Base-by-base conservation (phyloP, 2,113 vertebrate genomes). In the Propithecus coquereli region DNA sequence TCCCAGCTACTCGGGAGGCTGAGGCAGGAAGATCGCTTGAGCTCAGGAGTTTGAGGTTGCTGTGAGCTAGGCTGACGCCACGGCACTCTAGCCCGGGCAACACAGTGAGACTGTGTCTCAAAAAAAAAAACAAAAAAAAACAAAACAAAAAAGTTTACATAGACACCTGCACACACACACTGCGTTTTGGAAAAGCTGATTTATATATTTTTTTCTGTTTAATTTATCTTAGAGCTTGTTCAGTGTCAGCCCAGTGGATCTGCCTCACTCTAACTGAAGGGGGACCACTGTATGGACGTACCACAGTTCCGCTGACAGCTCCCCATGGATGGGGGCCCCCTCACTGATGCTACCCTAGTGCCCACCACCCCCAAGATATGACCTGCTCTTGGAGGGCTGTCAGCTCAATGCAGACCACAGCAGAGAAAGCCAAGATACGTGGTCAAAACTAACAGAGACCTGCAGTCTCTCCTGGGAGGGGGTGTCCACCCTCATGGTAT, bases 321-420 rank as follows among this genome's bases (percentile, higher is more conserved):
- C 8, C 10, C 91, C 65, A 11, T 22, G 18, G 30, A 0, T 22
- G 18, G 86, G 66, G 68, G 6, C 66, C 52, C 66, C 52, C 74
- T 93, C 68, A 8, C 40, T n/a, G 63, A 10, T 30, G 30, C 54
- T 7, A 1, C 45, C 37, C n/a, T 10, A 2, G 23, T 23, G 12
- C 65, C 32, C 5, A 2, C 14, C 5, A 32, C 37, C 22, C 43
- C 8, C 27, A 40, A 23, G 9, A 45, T 0, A 0, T 45, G 71
- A 14, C n/a, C 23, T 68, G n/a, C 43, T 43, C 83, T 47, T 5
- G 1, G 45, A 27, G 45, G 23, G 17, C 34, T 43, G 7, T 32
- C 25, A 94, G 10, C 65, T 45, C 0, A 2, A 20, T 54, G 66
- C 25, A 47, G 11, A 25, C 40, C 57, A 22, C 18, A 80, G 59